phyloP scores from a whole-genome alignment of 1,140 invertebrate genomes.

The Colletes latitarsis region DNA sequence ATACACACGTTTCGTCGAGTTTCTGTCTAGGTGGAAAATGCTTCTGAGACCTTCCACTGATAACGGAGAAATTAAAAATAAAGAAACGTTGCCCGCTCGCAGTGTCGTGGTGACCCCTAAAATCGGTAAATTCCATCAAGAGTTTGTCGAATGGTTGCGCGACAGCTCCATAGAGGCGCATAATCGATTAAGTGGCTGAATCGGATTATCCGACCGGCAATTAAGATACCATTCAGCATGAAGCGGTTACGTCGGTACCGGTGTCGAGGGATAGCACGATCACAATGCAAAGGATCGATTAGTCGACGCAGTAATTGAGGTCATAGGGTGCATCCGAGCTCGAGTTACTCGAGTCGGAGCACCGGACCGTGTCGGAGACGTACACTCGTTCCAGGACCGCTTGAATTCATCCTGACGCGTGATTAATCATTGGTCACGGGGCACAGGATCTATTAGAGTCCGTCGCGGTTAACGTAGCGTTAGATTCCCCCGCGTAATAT shows the following conservation, averaged over 20 bases:
- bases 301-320: slow-evolving; percentile 66
- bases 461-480: background rate
- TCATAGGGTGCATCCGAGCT: slow-evolving; percentile 57
- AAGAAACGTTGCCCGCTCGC: too few relatives aligned
- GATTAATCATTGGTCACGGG: slow-evolving; percentile 53
- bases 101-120: too few relatives aligned
- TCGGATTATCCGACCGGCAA: slow-evolving; percentile 62
- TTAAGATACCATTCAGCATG: slow-evolving; percentile 62
- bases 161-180: slow-evolving; percentile 45
- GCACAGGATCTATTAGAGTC: slow-evolving; percentile 31
- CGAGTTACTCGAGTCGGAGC: slow-evolving; percentile 37
- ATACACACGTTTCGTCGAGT: too few relatives aligned
- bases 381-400: slow-evolving; percentile 46
- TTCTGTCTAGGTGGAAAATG: too few relatives aligned
- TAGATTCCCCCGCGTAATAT: background rate
- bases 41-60: too few relatives aligned
- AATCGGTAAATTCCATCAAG: slow-evolving; percentile 34
- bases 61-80: too few relatives aligned
- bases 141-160: slow-evolving; percentile 37
- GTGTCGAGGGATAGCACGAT: slow-evolving; percentile 60
- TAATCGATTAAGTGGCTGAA: slow-evolving; percentile 64
- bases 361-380: slow-evolving; percentile 39
- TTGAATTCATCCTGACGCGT: slow-evolving; percentile 43
- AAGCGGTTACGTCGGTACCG: slow-evolving; percentile 57
- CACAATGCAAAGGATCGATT: slow-evolving; percentile 65